Evolutionary conservation across 2,797 vertebrate genomes (phyloP), one percentile per base, ranked within the genome.

Genomic region (Petrocephalus schoutedeni): DNA sequence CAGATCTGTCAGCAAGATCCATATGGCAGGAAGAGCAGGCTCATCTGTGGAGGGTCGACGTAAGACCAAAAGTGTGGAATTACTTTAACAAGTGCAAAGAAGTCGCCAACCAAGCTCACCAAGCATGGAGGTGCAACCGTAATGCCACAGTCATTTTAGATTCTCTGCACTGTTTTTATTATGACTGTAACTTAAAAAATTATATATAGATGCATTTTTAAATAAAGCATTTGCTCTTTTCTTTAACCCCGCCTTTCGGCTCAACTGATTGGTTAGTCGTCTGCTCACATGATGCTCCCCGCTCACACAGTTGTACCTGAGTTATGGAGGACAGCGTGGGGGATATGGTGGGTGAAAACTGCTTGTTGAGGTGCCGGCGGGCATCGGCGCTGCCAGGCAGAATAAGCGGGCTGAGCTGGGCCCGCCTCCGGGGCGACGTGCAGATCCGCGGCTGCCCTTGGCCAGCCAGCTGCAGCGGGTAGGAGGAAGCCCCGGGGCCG

Each of bases 331-430:
- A 97, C 92, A 99, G 95, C 56, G 97, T 97, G 90, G 97, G 97
- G 89, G 98, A 97, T 95, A 98, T 96, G 92, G 97, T 98, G 92
- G 98, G 98, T 71, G 98, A 98, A 93, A 98, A 98, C 95, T 97
- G 98, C 93, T 98, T 98, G 93, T 95, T 92, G 93, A 97, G 98
- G 89, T 96, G 96, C 92, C 98, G 94, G 91, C 98, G 94, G n/a
- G 95, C 89, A 89, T 98, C 97, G 57, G 92, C 94, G 16, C 95
- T 96, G 94, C 94, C 91, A 0, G 97, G 96, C 91, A 98, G 95
- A 92, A 95, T 97, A 89, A 98, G 94, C 4, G 97, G 97, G 23
- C 96, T 96, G 85, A 98, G 96, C 90, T 97, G 97, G 0, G 94
- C 96, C 86, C 97, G 95, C 90, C 96, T 95, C 89, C 96, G 94